Conservation (phyloP, 2,113 vertebrate genomes). For the Aspidoscelis tigris region DNA sequence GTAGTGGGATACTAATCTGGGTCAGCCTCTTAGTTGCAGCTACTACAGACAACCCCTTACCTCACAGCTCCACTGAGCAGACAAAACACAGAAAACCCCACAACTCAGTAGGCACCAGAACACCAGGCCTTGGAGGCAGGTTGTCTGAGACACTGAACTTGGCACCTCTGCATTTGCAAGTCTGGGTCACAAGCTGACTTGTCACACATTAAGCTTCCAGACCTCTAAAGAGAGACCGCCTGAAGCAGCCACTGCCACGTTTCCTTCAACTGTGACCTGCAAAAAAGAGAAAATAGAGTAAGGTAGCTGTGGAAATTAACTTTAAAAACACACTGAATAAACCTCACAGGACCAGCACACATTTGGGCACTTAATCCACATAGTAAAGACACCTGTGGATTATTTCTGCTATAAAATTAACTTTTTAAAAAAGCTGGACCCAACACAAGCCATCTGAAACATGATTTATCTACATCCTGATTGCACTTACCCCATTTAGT, state of each 20-base stretch:
- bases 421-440: background rate
- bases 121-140: background rate
- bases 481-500: constrained; percentile 83
- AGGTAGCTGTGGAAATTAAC: background rate
- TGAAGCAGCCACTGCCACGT: constrained; percentile 84
- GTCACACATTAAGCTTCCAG: constrained; percentile 82
- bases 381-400: background rate
- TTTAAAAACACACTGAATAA: background rate
- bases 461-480: background rate
- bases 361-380: background rate
- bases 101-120: background rate
- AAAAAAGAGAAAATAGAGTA: background rate
- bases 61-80: background rate
- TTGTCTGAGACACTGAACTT: background rate
- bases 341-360: background rate
- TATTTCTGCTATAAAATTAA: background rate
- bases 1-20: background rate
- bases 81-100: constrained; percentile 10
- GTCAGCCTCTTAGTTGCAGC: background rate
- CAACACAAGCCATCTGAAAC: background rate
- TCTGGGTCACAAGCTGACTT: background rate
- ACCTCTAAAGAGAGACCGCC: constrained; percentile 83
- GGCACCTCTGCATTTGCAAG: background rate
- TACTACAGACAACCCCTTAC: background rate
- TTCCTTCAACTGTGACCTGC: constrained; percentile 86